Evolutionary conservation across 2,888 invertebrate species (phyloP), one percentile per base, ranked within the genome.

Genomic region (Azorinus chamasolen): DNA sequence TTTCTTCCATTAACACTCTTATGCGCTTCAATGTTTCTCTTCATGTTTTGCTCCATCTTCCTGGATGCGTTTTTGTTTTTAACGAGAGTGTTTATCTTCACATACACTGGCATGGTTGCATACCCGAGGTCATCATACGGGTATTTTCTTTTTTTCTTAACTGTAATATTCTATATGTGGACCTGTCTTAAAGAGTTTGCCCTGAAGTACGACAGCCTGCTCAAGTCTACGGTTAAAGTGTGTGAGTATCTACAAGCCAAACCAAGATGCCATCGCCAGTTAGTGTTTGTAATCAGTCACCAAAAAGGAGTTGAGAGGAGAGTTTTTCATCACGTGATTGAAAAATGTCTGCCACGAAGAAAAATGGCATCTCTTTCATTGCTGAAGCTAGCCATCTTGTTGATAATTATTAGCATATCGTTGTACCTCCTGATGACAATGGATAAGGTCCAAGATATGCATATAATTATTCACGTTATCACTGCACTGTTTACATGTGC

Each of bases 401-500:
- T 81, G 3, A 54, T 69, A 22, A n/a, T 83, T 10, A 41, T 84
- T 8, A 71, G 71, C 16, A 53, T 83, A 16, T 83, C 75, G 0
- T 41, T 84, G 1, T 57, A 77, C 41, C 62, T 83, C 10, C 55
- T 84, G 12, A 51, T 45, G 5, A 73, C 72, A 53, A 80, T 77
- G 3, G 74, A 83, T 41, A 64, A 45, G 2, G 70, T 79, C 53
- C 54, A 61, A 24, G 75, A 83, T 27, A 41, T 84, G 8, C 73
- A 74, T 37, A 53, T 70, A 5, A 39, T 84, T 4, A 77, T 79
- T 46, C 84, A 84, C 24, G 78, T 83, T 0, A 74, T 72, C 12
- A 82, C 84, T 2, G 79, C 83, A 5, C 46, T 84, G 24, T 77
- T 84, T 37, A 76, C 79, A 1, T 83, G 84, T 43, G 79, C 80